Percentiles rank a stretch among this genome's conserved stretches.
Conservation (phyloP, 2,888 invertebrate species). For the Agrochola lota region DNA sequence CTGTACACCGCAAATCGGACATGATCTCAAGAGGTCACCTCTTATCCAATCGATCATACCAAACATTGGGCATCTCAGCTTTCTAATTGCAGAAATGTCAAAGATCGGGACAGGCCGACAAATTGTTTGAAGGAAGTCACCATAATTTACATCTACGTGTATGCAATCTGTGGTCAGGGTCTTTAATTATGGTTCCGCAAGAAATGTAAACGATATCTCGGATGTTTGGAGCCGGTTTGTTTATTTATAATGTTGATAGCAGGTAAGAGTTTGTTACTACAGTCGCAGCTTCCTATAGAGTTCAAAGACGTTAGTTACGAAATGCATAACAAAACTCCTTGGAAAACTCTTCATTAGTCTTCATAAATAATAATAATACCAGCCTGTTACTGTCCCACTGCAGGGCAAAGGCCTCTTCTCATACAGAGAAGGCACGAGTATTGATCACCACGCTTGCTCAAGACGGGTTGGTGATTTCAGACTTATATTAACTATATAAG, state of each 20-base stretch:
- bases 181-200: conserved; percentile 47
- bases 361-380: too few species aligned
- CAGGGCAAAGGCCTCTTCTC: too few species aligned
- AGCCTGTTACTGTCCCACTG: too few species aligned
- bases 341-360: conserved; percentile 1
- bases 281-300: conserved; percentile 17
- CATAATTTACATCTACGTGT: conserved; percentile 21
- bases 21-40: conserved; percentile 32
- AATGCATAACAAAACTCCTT: not conserved
- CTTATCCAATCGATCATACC: conserved; percentile 35
- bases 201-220: conserved; percentile 34
- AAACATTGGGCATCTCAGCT: conserved; percentile 50
- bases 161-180: conserved; percentile 43
- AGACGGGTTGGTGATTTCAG: too few species aligned
- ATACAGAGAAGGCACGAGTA: too few species aligned
- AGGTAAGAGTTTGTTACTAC: conserved; percentile 1
- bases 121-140: conserved; percentile 49
- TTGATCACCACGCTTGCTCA: too few species aligned
- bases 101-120: conserved; percentile 53
- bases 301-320: conserved; percentile 12
- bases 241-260: conserved; percentile 28
- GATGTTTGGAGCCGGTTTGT: conserved; percentile 41
- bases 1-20: conserved; percentile 23
- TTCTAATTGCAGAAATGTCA: conserved; percentile 61
- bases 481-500: too few species aligned